These are phyloP conservation scores for Varanus salvator DNA, from an alignment of 2,113 vertebrate species.

Conservation along the genomic window DNA sequence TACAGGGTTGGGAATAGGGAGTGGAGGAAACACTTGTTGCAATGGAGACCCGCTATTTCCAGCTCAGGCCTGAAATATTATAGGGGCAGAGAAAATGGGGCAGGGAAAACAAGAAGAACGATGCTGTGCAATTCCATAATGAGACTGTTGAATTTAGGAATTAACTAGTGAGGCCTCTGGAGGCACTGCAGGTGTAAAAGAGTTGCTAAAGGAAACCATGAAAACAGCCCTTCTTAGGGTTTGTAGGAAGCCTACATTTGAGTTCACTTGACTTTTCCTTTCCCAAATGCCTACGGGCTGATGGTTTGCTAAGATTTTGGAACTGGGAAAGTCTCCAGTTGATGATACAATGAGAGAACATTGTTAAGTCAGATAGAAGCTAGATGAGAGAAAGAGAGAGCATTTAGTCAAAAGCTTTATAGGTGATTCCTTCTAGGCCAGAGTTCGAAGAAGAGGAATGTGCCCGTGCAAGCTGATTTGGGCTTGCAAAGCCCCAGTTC, in stretches of 20 bases:
- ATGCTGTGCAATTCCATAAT: constrained; percentile 2
- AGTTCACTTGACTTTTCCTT: neutral
- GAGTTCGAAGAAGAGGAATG: neutral
- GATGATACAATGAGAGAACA: neutral
- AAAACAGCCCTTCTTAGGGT: neutral
- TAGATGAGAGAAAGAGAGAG: too few relatives aligned
- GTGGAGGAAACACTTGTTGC: constrained; percentile 42
- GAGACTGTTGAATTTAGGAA: neutral
- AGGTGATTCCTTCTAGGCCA: neutral
- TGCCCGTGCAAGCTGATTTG: too few relatives aligned
- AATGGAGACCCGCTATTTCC: constrained; percentile 46
- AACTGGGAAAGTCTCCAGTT: neutral
- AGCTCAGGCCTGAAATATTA: constrained; percentile 33
- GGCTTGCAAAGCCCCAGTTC: too few relatives aligned
- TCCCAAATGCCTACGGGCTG: neutral
- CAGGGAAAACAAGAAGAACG: constrained; percentile 12
- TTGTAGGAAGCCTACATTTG: neutral
- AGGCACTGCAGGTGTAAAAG: neutral
- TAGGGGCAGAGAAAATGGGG: constrained; percentile 1
- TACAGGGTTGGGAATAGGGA: constrained; percentile 45
- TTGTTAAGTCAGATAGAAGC: neutral
- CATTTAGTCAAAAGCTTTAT: neutral
- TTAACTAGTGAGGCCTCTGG: neutral
- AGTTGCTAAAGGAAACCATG: neutral
- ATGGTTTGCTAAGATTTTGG: neutral